phyloP scores from a whole-genome alignment of 2,797 vertebrate species.

The Phylloscopus collybita region DNA sequence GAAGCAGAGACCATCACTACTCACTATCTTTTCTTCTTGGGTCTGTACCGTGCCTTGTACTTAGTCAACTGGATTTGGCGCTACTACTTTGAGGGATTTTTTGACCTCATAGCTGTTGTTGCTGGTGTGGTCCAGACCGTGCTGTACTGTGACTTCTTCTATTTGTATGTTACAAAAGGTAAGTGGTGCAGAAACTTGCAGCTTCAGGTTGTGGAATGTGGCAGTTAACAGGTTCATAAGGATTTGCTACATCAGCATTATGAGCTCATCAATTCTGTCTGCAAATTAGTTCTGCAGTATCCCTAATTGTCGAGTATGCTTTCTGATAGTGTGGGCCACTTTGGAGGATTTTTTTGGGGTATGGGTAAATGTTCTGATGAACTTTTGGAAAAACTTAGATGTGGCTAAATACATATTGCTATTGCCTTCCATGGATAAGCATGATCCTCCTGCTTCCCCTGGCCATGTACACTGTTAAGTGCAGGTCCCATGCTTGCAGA shows the following conservation, averaged over 20 bases:
- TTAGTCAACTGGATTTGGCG: conserved; percentile 99
- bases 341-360: not conserved
- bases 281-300: not conserved
- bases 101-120: conserved; percentile 97
- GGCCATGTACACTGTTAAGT: fast-evolving
- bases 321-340: not conserved
- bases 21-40: conserved; percentile 97
- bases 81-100: conserved; percentile 97
- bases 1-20: conserved; percentile 99
- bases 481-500: not conserved
- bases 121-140: conserved; percentile 97
- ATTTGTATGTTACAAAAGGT: conserved; percentile 99
- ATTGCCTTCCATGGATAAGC: not conserved
- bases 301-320: fast-evolving
- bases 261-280: not conserved
- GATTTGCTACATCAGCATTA: not conserved
- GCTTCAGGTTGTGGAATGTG: not conserved
- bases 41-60: conserved; percentile 94
- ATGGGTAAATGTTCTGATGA: not conserved
- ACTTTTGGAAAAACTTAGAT: not conserved
- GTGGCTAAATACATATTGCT: not conserved
- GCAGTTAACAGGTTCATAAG: not conserved
- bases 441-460: not conserved
- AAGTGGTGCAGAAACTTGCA: not conserved
- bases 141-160: conserved; percentile 99